A percentile compares a stretch with the other conserved stretches of the same genome.
phyloP scores from a whole-genome alignment of 2,888 invertebrate species.

The Gerris lacustris region DNA sequence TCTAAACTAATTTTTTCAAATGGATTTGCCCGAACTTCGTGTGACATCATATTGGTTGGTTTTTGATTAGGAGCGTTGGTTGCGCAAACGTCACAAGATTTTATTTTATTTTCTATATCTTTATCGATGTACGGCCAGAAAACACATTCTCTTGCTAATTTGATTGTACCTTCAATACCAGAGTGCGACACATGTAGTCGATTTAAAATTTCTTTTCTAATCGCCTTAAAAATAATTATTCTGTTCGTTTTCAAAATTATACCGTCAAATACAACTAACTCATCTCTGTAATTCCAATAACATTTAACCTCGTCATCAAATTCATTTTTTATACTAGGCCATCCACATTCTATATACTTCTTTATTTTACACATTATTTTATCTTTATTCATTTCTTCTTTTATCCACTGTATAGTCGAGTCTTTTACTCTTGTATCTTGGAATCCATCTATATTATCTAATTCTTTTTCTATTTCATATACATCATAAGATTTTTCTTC shows the following conservation, averaged over 20 bases:
- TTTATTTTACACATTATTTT: background rate
- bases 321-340: background rate
- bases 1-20: background rate
- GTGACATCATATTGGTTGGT: background rate
- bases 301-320: background rate
- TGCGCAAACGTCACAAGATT: background rate
- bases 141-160: slow-evolving; percentile 14
- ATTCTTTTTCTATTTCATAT: background rate
- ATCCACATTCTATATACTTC: background rate
- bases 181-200: slow-evolving; percentile 14
- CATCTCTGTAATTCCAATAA: slow-evolving; percentile 16
- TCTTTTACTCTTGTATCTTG: background rate
- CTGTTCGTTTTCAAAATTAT: slow-evolving; percentile 15
- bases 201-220: slow-evolving; percentile 7
- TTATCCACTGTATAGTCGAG: background rate
- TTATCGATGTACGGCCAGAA: slow-evolving; percentile 16
- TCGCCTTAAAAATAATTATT: slow-evolving; percentile 9
- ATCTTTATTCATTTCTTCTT: background rate
- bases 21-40: background rate
- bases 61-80: background rate
- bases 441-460: background rate
- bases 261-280: slow-evolving; percentile 12
- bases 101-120: slow-evolving; percentile 5
- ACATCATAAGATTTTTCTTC: background rate
- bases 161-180: slow-evolving; percentile 14